Percentiles rank a stretch among this genome's conserved stretches.
phyloP scores from a whole-genome alignment of 2,113 vertebrate genomes.

The Phoxinus phoxinus region DNA sequence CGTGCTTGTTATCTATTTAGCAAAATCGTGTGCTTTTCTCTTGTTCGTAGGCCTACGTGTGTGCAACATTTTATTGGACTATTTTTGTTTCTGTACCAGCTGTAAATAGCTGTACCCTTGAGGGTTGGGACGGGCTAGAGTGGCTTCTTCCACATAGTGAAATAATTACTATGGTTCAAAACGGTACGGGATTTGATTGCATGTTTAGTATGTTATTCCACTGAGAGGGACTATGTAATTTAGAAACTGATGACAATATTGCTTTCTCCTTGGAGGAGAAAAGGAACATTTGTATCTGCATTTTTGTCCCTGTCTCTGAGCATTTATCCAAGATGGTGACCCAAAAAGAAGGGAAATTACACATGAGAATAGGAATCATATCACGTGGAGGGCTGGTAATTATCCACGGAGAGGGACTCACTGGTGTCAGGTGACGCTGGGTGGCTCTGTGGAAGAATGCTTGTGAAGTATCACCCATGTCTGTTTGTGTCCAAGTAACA shows the following conservation, averaged over 20 bases:
- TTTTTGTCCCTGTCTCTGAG: conserved; percentile 19
- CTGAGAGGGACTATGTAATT: conserved; percentile 57
- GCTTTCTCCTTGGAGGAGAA: conserved; percentile 42
- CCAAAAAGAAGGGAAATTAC: conserved; percentile 43
- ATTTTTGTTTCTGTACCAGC: conserved; percentile 14
- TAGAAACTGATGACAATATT: conserved; percentile 56
- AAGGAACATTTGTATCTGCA: conserved; percentile 46
- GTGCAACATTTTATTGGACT: conserved; percentile 2
- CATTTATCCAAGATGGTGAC: conserved; percentile 25
- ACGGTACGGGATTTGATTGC: conserved; percentile 55
- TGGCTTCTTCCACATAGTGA: conserved; percentile 44
- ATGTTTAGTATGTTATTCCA: conserved; percentile 56
- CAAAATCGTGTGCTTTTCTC: neutral
- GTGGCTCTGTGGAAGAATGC: conserved; percentile 30
- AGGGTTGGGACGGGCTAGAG: conserved; percentile 28
- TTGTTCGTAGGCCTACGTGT: conserved; percentile 16
- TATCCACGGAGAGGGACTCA: conserved; percentile 28
- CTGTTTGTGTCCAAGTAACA: conserved; percentile 35
- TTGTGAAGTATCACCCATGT: conserved; percentile 37
- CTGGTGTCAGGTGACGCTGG: conserved; percentile 14
- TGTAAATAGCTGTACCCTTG: conserved; percentile 50
- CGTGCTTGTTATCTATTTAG: neutral
- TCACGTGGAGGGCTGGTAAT: conserved; percentile 38
- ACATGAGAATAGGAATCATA: conserved; percentile 5
- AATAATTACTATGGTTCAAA: conserved; percentile 58